These are phyloP conservation scores for Brachycybe producta DNA, from an alignment of 2,888 invertebrate genomes.

Conservation along the genomic window DNA sequence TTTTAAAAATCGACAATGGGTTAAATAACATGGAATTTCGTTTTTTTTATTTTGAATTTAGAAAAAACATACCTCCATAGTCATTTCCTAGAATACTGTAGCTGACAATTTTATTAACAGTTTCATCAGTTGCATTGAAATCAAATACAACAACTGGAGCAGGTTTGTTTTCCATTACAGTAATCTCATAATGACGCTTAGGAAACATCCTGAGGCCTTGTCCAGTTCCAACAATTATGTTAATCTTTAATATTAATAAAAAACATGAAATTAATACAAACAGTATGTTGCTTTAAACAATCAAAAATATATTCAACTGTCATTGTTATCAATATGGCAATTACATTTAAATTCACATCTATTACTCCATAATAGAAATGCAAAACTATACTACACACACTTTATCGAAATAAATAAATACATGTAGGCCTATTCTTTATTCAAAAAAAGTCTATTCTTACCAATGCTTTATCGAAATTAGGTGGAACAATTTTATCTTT, in stretches of 20 bases:
- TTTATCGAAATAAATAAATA: too few relatives aligned
- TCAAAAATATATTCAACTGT: background rate
- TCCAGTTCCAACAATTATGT: conserved; percentile 27
- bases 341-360: too few relatives aligned
- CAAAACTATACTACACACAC: too few relatives aligned
- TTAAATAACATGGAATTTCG: too few relatives aligned
- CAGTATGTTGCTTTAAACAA: too few relatives aligned
- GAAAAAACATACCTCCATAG: conserved; percentile 32
- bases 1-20: too few relatives aligned
- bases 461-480: conserved; percentile 26
- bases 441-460: conserved; percentile 13
- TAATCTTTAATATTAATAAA: conserved; percentile 24
- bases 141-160: conserved; percentile 61
- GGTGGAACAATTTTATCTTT: conserved; percentile 26
- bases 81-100: conserved; percentile 27
- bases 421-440: too few relatives aligned
- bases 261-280: conserved; percentile 1
- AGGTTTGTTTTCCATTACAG: conserved; percentile 65
- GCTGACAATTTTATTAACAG: conserved; percentile 25
- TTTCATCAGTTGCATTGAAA: conserved; percentile 55
- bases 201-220: conserved; percentile 28
- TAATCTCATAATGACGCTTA: conserved; percentile 56
- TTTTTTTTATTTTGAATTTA: too few relatives aligned
- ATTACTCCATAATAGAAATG: too few relatives aligned
- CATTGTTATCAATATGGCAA: background rate